Evolutionary conservation across 2,113 vertebrate species (phyloP), one percentile per base, ranked within the genome.

Genomic region (Tor tambroides): DNA sequence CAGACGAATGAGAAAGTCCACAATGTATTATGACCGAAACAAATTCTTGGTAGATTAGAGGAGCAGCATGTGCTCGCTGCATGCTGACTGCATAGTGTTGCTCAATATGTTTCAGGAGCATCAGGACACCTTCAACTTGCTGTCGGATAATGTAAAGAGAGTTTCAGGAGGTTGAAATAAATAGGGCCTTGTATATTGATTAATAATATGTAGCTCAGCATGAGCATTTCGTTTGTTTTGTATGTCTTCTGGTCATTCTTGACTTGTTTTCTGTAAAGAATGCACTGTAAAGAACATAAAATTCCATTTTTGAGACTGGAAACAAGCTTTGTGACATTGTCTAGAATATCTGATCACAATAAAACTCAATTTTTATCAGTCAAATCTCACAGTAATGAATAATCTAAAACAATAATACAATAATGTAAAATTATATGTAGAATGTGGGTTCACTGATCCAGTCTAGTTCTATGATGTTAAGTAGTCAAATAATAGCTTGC

Each of bases 11-110:
- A 86, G 80, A 84, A 32, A 84, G 67, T 83, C 46, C 85, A 59
- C 49, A 83, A 67, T 65, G 80, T 75, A 89, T 80, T 86, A 84
- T 84, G 71, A 63, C 41, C 61, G 78, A 86, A 86, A 84, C 88
- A 86, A 82, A 84, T 86, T 86, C 49, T 79, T 21, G 7, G 65
- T 17, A 38, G 54, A 80, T 80, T 80, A 80, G 23, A 38, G 54
- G 7, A 38, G 30, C 78, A 80, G 78, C 54, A 41, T 80, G 67
- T 75, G 72, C 38, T 51, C 54, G 35, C 78, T 43, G 51, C 80
- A 84, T 76, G 65, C 65, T 46, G 69, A 43, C 85, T 67, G 74
- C 84, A 59, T 49, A 85, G 65, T 67, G 74, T 9, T 78, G 84
- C 41, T 86, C 61, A 78, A 79, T 87, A 54, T 75, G 74, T 54